Base-by-base conservation (phyloP, 2,888 invertebrate genomes). In the Callyntrura guangdongensis region DNA sequence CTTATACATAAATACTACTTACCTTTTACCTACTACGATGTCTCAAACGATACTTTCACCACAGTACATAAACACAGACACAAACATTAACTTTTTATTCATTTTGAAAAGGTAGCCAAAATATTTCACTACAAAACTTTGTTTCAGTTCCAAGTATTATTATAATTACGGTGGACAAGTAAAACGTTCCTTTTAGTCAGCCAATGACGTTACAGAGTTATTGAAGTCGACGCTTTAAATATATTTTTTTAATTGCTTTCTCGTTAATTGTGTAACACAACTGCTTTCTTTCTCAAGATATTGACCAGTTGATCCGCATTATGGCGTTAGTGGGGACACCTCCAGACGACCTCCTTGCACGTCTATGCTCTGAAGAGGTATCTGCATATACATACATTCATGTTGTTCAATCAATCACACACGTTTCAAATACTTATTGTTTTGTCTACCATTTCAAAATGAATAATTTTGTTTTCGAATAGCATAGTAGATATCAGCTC, bases 301-400 rank as follows among this genome's bases (percentile, higher is more conserved):
- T 98, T 96, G 98, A 98, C 95, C 98, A 98, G 95, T 96, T 98
- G 96, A 97, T 97, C 94, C 96, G 97, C 95, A 98, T 98, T 95
- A 96, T 98, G 96, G 96, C 97, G 95, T 96, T 98, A 94, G 97
- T 98, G 95, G 98, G 98, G 93, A 98, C 97, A 93, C 98, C 98
- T 93, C 96, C 96, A 94, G 97, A 97, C 95, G 97, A 97, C 95
- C 96, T 98, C 93, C 96, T 98, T 95, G 96, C 96, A 95, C 98
- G 98, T 96, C 98, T 98, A 95, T 98, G 98, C 95, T 91, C 92
- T 69, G 97, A 97, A 95, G 98, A 98, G 97, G 98, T 98, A 97
- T 96, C 96, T 95, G 93, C 53, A 64, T 12, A 36, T 74, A 12
- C 11, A 5, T 17, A 17, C 22, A 25, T 11, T 49, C 27, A 53